Evolutionary conservation across 2,888 invertebrate species (phyloP), one percentile per base, ranked within the genome.

Genomic region (Parapristionchus giblindavisi): DNA sequence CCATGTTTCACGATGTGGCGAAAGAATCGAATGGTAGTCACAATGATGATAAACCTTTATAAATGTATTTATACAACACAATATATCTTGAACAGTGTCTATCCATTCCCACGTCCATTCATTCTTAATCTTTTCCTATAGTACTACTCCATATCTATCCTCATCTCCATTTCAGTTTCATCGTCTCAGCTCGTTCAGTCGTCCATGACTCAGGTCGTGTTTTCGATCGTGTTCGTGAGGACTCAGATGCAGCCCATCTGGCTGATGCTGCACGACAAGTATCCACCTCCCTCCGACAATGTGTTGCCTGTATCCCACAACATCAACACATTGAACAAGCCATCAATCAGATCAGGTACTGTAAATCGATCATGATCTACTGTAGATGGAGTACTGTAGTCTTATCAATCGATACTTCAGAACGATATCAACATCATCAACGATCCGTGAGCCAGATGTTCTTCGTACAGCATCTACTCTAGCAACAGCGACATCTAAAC

Each of bases 261-360:
- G 80, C 81, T 21, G 84, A 85, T 4, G 79, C 83, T 4, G 82
- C 84, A 14, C 77, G 77, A 43, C 77, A 76, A 74, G 81, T 83
- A 21, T 89, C 91, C 27, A 89, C 89, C 60, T 89, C 89, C 17
- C 93, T 94, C 0, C 93, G 93, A 48, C 93, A 94, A 78, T 94
- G 95, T 80, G 92, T 96, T 72, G 93, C 93, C 81, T 94, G 94
- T 79, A 91, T 97, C 58, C 96, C 97, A 0, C 95, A 96, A 0
- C 95, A 96, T 88, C 92, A 93, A 73, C 96, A 96, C 88, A 93
- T 98, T n/a, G 96, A 97, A 83, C 92, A 92, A 79, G 92, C 92
- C 83, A 72, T 72, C 72, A 43, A 56, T 32, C 58, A 48, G 72
- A 72, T 72, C 92, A 17, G 90, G 95, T 74, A 34, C 29, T 29